phyloP scores from a whole-genome alignment of 2,113 vertebrate species.

The Corythoichthys haematopterus region DNA sequence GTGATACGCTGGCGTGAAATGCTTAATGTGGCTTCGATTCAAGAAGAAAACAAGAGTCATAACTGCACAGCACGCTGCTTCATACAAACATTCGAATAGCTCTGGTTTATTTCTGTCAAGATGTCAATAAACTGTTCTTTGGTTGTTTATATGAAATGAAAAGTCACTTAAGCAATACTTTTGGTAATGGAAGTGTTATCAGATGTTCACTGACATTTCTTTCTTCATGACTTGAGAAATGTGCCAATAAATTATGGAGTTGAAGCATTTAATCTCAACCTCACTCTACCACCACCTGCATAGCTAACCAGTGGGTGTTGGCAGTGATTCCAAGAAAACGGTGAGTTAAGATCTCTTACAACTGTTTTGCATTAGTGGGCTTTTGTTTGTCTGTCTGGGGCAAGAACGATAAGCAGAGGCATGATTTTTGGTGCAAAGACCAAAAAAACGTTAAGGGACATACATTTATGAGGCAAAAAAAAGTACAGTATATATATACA shows the following conservation, averaged over 20 bases:
- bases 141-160: background rate
- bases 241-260: conserved; percentile 22
- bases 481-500: background rate
- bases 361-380: conserved; percentile 30
- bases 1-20: no score
- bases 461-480: background rate
- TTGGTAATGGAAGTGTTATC: background rate
- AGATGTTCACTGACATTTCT: background rate
- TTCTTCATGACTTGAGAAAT: background rate
- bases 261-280: conserved; percentile 29
- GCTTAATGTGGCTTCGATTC: no score
- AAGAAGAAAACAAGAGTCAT: background rate
- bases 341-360: conserved; percentile 29
- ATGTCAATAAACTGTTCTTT: background rate
- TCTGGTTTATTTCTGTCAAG: background rate
- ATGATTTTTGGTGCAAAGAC: background rate
- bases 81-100: background rate
- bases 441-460: background rate
- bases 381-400: conserved; percentile 3
- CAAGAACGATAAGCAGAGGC: background rate
- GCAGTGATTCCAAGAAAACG: conserved; percentile 26
- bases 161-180: background rate
- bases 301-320: conserved; percentile 45
- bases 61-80: background rate
- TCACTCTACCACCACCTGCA: conserved; percentile 24